Evolutionary conservation across 2,888 invertebrate species (phyloP), one percentile per base, ranked within the genome.

Genomic region (Mactromeris polynyma): DNA sequence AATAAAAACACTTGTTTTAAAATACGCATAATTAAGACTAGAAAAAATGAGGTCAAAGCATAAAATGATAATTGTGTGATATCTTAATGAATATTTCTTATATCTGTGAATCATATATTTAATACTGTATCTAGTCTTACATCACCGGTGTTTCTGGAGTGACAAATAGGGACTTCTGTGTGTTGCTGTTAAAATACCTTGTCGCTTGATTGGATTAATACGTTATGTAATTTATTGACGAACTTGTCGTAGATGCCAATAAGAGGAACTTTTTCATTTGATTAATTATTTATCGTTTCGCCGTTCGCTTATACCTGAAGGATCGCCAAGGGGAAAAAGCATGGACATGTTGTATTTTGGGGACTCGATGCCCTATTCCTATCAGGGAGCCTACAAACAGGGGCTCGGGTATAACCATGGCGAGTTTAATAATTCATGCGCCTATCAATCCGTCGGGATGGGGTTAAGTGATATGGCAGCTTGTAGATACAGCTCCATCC

Each of bases 341-440:
- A 93, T 92, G 93, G 93, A 94, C 93, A 94, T 94, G 94, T 87
- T 94, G 81, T 94, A 94, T 86, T 93, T 94, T 64, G 94, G 94
- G 36, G 94, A 94, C 69, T 91, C 93, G 17, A 90, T 94, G 78
- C 93, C 94, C 58, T 94, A 94, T 84, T 89, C 93, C n/a, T 93
- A 94, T 83, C 94, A 91, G 73, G 86, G 88, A 40, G 88, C 90
- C 54, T 93, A 94, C 83, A 94, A 94, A 81, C 94, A 94, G 82
- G 93, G 93, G 54, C 87, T 92, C 69, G 89, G 90, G 21, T 94
- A 94, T 42, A 91, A 85, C 58, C 92, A 83, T 81, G 92, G 94
- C 36, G 93, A 93, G 80, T 92, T 93, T 87, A 92, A 91, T 81
- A 94, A 90, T 46, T 90, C 94, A 7, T 94, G 94, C 89, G 92